Evolutionary conservation across 2,113 vertebrate species (phyloP).

Genomic region (Hucho hucho): DNA sequence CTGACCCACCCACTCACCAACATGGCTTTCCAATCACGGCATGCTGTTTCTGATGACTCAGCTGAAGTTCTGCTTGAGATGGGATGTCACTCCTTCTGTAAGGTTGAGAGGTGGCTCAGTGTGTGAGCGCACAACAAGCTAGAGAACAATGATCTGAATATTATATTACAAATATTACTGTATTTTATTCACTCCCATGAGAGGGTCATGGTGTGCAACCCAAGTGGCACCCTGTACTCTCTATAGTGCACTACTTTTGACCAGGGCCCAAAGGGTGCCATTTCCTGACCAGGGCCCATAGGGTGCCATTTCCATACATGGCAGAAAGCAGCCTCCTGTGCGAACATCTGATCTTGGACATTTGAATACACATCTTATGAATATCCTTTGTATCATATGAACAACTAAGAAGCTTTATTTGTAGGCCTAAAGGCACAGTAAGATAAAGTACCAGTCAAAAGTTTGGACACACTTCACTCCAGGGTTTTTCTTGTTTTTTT

Average conservation of each 20-base stretch:
- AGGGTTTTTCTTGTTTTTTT: no score
- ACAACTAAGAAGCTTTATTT: no score
- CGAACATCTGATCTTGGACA: no score
- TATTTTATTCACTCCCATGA: not conserved
- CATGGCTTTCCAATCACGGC: slow-evolving; percentile 2
- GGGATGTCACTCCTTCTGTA: slow-evolving; percentile 11
- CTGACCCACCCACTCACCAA: slow-evolving; percentile 1
- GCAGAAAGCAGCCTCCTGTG: no score
- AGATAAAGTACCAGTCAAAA: not conserved
- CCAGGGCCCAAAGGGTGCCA: no score
- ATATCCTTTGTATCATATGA: no score
- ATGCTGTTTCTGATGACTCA: slow-evolving; percentile 17
- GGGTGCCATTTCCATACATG: no score
- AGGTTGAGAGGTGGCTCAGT: not conserved
- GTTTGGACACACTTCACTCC: no score
- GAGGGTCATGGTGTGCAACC: not conserved
- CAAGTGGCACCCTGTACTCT: no score
- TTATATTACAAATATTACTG: not conserved
- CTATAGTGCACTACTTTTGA: no score
- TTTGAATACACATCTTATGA: no score
- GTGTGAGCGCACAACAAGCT: not conserved
- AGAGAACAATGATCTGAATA: not conserved
- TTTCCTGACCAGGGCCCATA: no score
- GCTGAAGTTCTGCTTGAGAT: slow-evolving; percentile 22
- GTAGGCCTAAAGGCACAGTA: not conserved